Evolutionary conservation across 2,113 vertebrate genomes (phyloP), one percentile per base, ranked within the genome.

Genomic region (Ifrita kowaldi): DNA sequence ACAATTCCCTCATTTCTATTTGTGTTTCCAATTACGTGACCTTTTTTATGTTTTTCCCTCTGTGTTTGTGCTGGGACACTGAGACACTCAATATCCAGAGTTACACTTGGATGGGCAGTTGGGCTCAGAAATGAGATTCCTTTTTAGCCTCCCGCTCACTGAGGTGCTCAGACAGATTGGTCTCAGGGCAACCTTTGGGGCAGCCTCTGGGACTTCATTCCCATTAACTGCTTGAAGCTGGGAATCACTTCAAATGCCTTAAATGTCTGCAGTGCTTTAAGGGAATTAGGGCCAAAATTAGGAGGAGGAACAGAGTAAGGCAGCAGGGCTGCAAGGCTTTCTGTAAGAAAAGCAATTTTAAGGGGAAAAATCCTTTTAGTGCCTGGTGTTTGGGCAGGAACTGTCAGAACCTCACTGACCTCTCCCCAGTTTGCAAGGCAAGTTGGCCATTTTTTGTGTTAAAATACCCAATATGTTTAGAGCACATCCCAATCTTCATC

Each of bases 341-440:
- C 57, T 3, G 2, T 23, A 44, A 85, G 18, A 94, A 16, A 70
- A 92, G 56, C 0, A 2, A 41, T 50, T 89, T 62, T 3, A 35
- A n/a, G 39, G n/a, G 44, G 20, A 33, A 76, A 62, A 74, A 65
- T n/a, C 33, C 33, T 60, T 86, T n/a, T 8, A 14, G 41, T 39
- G 24, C 8, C 53, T 69, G 59, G 30, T 47, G 13, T 20, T 47
- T 37, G 49, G 50, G 56, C 79, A 55, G 46, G 59, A 70, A 53
- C 81, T 83, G 68, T 18, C 91, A 96, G 62, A 41, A 44, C 41
- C 79, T 95, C 86, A 47, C 73, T 79, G 91, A 86, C 88, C 69
- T 77, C 20, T n/a, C 30, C 41, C 8, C 30, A 2, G 13, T 39
- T 30, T 81, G 33, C 89, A 81, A 70, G 83, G 24, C 39, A 41